A percentile compares a stretch with the other conserved stretches of the same genome.
Evolutionary conservation across 2,113 vertebrate species (phyloP).

Genomic region (Prietella phreatophila): DNA sequence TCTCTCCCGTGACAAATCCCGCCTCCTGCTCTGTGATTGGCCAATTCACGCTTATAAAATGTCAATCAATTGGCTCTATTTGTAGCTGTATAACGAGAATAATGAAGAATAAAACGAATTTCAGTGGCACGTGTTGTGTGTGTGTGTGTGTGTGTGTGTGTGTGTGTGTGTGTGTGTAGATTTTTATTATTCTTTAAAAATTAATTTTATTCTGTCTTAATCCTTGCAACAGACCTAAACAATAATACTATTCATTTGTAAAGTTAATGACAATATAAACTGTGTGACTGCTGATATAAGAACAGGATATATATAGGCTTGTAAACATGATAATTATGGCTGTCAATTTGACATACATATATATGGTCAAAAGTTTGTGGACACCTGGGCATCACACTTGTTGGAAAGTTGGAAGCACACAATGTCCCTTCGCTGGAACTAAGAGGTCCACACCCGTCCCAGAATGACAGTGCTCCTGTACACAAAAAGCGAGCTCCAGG

Average conservation of each 20-base stretch:
- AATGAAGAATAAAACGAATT: neutral
- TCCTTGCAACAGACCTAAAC: neutral
- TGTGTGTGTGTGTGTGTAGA: too few species aligned
- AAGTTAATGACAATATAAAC: too few species aligned
- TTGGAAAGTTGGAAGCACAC: neutral
- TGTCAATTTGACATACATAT: neutral
- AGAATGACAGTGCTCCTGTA: neutral
- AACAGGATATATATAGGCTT: neutral
- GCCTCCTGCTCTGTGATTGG: neutral
- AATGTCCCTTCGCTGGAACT: neutral
- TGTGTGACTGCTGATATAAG: neutral
- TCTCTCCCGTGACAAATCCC: neutral
- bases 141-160: too few species aligned
- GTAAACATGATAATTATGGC: neutral
- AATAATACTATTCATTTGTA: neutral
- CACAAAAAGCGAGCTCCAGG: neutral
- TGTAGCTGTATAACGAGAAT: neutral
- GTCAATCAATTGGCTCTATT: neutral
- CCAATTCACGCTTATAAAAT: neutral
- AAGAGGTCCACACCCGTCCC: neutral
- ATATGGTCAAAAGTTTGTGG: neutral
- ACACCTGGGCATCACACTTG: neutral
- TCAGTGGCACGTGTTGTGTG: too few species aligned
- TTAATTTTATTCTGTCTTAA: neutral
- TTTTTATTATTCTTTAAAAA: neutral